Evolutionary conservation across 2,113 vertebrate genomes (phyloP).

Genomic region (Cochlearius cochlearius): DNA sequence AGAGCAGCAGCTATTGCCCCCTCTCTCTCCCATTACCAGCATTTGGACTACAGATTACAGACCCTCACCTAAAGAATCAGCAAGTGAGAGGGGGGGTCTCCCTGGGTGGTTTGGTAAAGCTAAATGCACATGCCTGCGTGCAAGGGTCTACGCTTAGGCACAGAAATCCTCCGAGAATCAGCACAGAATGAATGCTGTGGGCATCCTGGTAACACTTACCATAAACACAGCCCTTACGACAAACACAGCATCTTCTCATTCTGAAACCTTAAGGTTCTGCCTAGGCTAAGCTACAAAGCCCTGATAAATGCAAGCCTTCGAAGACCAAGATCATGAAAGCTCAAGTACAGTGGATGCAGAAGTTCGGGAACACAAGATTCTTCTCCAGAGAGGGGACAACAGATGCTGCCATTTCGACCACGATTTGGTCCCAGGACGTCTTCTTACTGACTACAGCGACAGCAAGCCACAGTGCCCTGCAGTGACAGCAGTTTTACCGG

Average conservation of each 20-base stretch:
- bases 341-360: fast-evolving
- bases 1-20: neutral
- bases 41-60: fast-evolving
- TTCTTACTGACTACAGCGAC: neutral
- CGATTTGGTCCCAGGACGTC: neutral
- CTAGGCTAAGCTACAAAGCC: neutral
- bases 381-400: no score
- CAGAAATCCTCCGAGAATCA: no score
- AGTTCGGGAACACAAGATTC: neutral
- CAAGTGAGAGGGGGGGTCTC: neutral
- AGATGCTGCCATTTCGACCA: neutral
- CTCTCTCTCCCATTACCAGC: neutral
- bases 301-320: neutral
- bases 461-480: neutral
- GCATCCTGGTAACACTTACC: neutral
- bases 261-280: neutral
- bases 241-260: neutral
- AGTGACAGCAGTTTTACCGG: neutral
- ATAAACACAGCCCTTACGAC: neutral
- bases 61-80: neutral
- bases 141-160: fast-evolving
- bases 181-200: fast-evolving
- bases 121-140: fast-evolving
- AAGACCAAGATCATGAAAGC: neutral
- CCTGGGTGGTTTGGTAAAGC: fast-evolving